Evolutionary conservation across 2,797 vertebrate species (phyloP).

Genomic region (Lacerta agilis): DNA sequence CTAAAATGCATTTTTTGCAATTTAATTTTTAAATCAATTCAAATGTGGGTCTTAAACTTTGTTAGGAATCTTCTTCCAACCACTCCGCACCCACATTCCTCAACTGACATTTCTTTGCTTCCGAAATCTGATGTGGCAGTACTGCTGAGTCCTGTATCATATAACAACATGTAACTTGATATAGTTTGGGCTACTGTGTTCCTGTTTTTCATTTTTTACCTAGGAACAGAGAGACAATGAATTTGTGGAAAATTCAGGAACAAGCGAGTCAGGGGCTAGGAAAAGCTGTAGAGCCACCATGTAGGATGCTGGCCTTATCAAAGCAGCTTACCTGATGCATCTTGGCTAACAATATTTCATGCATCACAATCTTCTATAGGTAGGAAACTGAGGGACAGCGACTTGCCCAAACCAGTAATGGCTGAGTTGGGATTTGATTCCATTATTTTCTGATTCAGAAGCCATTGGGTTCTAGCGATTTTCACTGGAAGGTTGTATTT

Average conservation of each 20-base stretch:
- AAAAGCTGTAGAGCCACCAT: background rate
- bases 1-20: background rate
- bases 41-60: background rate
- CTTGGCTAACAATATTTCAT: constrained; percentile 4
- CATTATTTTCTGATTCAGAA: background rate
- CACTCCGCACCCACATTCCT: background rate
- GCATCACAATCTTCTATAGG: background rate
- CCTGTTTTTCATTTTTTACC: constrained; percentile 7
- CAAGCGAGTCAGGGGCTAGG: background rate
- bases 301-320: background rate
- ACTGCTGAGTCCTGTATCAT: background rate
- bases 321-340: background rate
- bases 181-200: background rate
- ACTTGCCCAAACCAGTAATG: background rate
- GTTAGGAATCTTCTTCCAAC: background rate
- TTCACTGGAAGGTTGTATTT: constrained; percentile 39
- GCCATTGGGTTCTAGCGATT: background rate
- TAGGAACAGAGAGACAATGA: background rate
- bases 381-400: background rate
- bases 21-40: background rate
- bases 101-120: background rate
- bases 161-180: background rate
- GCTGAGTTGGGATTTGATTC: background rate
- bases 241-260: background rate
- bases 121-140: background rate